These are phyloP conservation scores for Telmatochromis sp. DNA, from an alignment of 2,113 vertebrate species.

Conservation along the genomic window DNA sequence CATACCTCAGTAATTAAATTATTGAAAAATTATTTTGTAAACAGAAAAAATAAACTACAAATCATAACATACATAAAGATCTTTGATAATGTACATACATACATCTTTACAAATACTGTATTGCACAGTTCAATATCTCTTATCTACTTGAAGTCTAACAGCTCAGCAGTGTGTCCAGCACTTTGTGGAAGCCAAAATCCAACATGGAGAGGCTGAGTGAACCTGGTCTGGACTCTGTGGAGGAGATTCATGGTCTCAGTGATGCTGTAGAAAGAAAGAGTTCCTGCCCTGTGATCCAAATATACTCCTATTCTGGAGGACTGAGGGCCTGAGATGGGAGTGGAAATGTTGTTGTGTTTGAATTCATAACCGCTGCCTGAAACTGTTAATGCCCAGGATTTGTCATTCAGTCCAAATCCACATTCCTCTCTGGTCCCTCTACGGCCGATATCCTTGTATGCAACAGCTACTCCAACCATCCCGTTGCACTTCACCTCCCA, in stretches of 20 bases:
- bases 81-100: background rate
- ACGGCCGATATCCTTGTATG: background rate
- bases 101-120: background rate
- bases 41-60: background rate
- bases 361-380: accelerated
- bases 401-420: too few relatives aligned
- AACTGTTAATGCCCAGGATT: accelerated
- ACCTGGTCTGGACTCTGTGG: background rate
- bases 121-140: background rate
- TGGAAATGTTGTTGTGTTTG: too few relatives aligned
- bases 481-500: background rate
- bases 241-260: background rate
- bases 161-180: accelerated
- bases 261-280: background rate
- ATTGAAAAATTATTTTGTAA: accelerated
- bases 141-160: background rate
- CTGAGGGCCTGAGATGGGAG: accelerated
- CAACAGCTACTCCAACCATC: accelerated
- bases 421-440: too few relatives aligned
- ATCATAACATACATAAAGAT: background rate
- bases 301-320: too few relatives aligned
- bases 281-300: background rate
- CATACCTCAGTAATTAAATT: accelerated
- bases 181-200: accelerated
- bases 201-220: accelerated